Percentiles rank a stretch among this genome's conserved stretches.
These are phyloP conservation scores for Malaclemys terrapin DNA, from an alignment of 2,113 vertebrate genomes.

Conservation along the genomic window DNA sequence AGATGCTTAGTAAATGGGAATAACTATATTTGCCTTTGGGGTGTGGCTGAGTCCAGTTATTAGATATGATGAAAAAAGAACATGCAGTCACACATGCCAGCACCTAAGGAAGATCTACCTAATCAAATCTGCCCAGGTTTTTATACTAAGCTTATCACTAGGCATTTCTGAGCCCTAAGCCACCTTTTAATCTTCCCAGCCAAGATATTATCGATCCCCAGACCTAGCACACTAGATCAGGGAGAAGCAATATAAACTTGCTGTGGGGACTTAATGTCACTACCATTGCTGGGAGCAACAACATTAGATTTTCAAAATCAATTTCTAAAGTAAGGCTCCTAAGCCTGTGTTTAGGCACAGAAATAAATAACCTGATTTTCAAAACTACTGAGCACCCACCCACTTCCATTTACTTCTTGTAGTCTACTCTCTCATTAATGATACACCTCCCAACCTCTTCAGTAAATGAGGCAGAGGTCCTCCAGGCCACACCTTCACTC, in stretches of 20 bases:
- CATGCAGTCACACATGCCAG: background rate
- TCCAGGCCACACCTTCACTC: background rate
- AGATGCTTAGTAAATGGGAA: background rate
- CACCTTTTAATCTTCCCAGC: background rate
- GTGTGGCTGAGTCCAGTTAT: background rate
- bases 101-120: accelerated
- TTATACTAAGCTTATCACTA: background rate
- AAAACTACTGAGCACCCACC: background rate
- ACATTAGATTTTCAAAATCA: background rate
- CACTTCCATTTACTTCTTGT: background rate
- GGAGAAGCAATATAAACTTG: accelerated
- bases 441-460: background rate
- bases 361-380: background rate
- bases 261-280: background rate
- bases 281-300: background rate
- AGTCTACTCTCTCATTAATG: background rate
- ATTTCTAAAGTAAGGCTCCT: background rate
- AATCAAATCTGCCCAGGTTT: accelerated
- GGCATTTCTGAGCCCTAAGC: background rate
- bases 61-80: background rate
- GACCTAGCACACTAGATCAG: background rate
- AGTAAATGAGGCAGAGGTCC: background rate
- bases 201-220: background rate
- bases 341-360: background rate
- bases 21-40: background rate